Percentiles rank a stretch among this genome's conserved stretches.
phyloP scores from a whole-genome alignment of 2,888 invertebrate species.

The Psylliodes chrysocephalus region DNA sequence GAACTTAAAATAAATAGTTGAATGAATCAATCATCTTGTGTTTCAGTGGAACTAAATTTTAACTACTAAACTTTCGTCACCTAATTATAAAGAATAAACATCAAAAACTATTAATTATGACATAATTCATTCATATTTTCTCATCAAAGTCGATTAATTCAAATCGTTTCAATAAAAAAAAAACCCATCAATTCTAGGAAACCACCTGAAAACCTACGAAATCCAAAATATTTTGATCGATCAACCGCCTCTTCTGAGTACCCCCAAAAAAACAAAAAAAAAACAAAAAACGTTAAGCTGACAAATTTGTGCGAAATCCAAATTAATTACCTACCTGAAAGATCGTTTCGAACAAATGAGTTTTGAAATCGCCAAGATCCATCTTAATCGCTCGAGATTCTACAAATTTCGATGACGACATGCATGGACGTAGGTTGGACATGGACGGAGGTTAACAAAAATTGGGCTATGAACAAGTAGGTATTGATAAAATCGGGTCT shows the following conservation, averaged over 20 bases:
- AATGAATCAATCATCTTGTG: too few species aligned
- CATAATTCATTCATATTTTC: too few species aligned
- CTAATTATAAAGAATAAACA: too few species aligned
- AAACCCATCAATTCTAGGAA: background rate
- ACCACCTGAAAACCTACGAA: background rate
- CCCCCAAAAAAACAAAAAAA: too few species aligned
- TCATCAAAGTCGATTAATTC: too few species aligned
- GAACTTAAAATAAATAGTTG: too few species aligned
- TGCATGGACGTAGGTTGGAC: too few species aligned
- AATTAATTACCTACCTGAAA: slow-evolving; percentile 10
- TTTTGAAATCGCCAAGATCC: background rate
- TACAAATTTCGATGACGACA: slow-evolving; percentile 13
- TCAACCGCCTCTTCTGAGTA: background rate
- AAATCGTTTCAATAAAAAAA: background rate
- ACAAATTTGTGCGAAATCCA: slow-evolving; percentile 10
- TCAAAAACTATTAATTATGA: too few species aligned
- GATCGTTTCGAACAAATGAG: background rate
- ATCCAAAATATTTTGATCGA: background rate
- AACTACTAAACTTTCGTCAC: too few species aligned
- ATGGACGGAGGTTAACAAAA: slow-evolving; percentile 4
- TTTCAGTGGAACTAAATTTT: too few species aligned
- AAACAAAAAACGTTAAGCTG: slow-evolving; percentile 5
- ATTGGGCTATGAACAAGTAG: too few species aligned
- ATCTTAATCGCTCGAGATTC: slow-evolving; percentile 19
- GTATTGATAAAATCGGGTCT: too few species aligned